Evolutionary conservation across 2,797 vertebrate genomes (phyloP).

Genomic region (Urophycis tenuis): DNA sequence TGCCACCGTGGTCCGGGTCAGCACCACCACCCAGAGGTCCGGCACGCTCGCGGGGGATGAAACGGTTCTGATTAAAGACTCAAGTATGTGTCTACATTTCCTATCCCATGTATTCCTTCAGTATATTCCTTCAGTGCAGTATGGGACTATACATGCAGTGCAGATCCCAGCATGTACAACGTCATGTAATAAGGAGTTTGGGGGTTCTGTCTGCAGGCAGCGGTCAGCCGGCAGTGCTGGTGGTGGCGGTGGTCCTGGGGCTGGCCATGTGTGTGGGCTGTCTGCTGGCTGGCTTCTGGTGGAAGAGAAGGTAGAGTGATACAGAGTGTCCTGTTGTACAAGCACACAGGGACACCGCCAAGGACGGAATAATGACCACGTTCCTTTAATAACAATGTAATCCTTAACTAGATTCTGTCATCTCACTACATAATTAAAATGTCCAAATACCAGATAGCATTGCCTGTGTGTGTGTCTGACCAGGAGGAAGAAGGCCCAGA

Average conservation of each 20-base stretch:
- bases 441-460: background rate
- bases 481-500: conserved; percentile 67
- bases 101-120: background rate
- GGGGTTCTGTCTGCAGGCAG: conserved; percentile 56
- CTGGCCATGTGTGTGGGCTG: conserved; percentile 70
- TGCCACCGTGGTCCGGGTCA: too few relatives aligned
- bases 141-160: background rate
- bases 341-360: too few relatives aligned
- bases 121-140: too few relatives aligned
- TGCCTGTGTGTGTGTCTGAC: conserved; percentile 4
- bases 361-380: background rate
- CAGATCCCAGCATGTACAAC: background rate
- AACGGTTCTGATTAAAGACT: background rate
- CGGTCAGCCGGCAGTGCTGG: conserved; percentile 66
- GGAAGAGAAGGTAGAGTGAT: conserved; percentile 72
- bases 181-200: background rate
- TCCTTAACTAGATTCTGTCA: background rate
- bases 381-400: background rate
- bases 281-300: conserved; percentile 73
- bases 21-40: too few relatives aligned
- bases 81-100: background rate
- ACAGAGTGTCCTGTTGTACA: background rate
- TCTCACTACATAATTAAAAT: background rate
- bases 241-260: conserved; percentile 71
- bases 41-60: too few relatives aligned